These are phyloP conservation scores for Alauda arvensis DNA, from an alignment of 2,797 vertebrate species.

Conservation along the genomic window DNA sequence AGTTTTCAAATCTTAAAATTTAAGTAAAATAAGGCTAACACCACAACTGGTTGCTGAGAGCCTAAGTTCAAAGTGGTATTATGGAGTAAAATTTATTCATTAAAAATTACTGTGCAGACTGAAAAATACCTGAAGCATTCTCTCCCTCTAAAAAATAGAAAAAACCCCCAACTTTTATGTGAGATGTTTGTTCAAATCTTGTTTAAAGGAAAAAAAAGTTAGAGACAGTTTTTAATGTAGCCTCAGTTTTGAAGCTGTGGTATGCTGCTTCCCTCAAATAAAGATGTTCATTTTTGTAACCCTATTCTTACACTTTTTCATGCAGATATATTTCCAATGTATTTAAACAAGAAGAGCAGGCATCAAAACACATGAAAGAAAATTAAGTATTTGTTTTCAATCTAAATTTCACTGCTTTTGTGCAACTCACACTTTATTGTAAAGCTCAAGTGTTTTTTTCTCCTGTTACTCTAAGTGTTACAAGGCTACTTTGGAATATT, in stretches of 20 bases:
- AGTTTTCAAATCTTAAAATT: slow-evolving; percentile 15
- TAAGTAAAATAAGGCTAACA: not conserved
- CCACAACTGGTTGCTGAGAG: not conserved
- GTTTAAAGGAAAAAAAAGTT: not conserved
- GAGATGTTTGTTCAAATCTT: not conserved
- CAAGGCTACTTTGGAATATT: not conserved
- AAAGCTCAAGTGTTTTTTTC: not conserved
- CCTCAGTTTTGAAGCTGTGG: not conserved
- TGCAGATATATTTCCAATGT: not conserved
- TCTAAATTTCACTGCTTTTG: not conserved
- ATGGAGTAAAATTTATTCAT: slow-evolving; percentile 11
- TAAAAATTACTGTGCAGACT: not conserved
- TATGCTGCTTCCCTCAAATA: not conserved
- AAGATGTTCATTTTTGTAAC: not conserved
- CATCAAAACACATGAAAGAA: not conserved
- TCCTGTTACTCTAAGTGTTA: not conserved
- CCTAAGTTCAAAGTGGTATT: not conserved
- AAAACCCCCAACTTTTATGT: not conserved
- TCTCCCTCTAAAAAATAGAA: not conserved
- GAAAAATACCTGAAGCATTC: not conserved
- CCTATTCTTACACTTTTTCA: not conserved
- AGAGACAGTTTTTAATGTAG: not conserved
- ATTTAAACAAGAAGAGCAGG: not conserved
- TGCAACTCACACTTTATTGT: not conserved
- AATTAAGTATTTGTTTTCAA: not conserved